Conservation (phyloP, 2,888 invertebrate genomes). For the Augochlorella aurata region DNA sequence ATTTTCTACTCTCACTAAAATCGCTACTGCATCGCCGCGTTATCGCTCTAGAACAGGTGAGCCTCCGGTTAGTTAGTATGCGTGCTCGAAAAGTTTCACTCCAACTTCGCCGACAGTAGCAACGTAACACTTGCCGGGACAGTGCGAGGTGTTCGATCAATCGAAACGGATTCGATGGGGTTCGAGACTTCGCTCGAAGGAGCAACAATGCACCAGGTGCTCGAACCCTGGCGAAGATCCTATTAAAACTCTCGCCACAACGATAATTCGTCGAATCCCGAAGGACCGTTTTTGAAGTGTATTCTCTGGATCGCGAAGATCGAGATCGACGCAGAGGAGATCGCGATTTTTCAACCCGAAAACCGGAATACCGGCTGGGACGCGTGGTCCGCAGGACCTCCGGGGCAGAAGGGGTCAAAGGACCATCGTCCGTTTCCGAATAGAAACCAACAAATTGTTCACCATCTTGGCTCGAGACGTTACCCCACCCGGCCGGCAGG, state of each 20-base stretch:
- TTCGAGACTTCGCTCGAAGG: background rate
- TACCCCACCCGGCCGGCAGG: conserved; percentile 47
- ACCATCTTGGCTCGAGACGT: conserved; percentile 16
- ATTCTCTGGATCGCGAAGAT: no score
- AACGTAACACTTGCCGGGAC: background rate
- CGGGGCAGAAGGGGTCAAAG: background rate
- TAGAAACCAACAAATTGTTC: conserved; percentile 46
- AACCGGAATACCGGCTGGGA: no score
- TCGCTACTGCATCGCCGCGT: background rate
- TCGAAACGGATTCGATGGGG: background rate
- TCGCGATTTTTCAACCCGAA: no score
- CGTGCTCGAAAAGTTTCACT: background rate
- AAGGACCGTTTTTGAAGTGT: no score
- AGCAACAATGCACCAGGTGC: background rate
- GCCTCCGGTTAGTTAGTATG: background rate
- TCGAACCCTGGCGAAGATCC: no score
- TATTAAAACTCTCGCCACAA: no score
- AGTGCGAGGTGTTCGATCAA: background rate
- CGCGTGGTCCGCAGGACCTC: background rate
- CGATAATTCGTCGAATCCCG: no score
- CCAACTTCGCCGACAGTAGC: background rate
- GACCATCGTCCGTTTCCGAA: background rate
- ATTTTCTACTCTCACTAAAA: conserved; percentile 1
- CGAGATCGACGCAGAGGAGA: no score
- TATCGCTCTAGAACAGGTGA: background rate